Evolutionary conservation across 2,113 vertebrate species (phyloP), one percentile per base, ranked within the genome.

Genomic region (Myotis yumanensis): DNA sequence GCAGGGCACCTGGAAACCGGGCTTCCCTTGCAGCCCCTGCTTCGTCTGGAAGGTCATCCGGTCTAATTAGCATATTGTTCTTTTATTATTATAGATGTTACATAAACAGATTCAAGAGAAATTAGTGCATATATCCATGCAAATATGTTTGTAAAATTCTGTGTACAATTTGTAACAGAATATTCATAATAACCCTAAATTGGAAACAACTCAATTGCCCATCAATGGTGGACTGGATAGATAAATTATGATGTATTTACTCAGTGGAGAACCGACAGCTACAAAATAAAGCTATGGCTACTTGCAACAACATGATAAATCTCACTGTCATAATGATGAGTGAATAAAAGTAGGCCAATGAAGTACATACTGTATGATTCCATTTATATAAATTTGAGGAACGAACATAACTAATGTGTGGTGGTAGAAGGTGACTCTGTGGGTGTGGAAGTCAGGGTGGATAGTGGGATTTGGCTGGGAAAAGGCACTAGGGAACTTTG

Each of bases 81-180:
- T 59, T 59, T 59, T 59, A 62, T 62, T 62, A 68, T 46, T 37
- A 30, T 86, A 54, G 7, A 68, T 17, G 32, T 59, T 90, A 43
- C 40, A 32, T 64, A 79, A 86, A 72, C 62, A 48, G 10, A 62
- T 25, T 16, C 0, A 81, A 52, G 16, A 93, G 46, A 95, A 95
- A 89, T 35, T 5, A 40, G 4, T 76, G 3, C 11, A 43, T 75
- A 88, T 28, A 6, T 6, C 5, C 16, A 87, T 1, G 14, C 35
- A 54, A 86, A 35, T 11, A 6, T n/a, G 4, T 62, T 79, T 91
- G 20, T n/a, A 90, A 46, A 86, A 40, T 89, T 46, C 7, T 54
- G 51, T 89, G 30, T 48, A 12, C 3, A 40, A 40, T 86, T 62
- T 64, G 11, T 52, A 51, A 46, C 5, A 88, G 12, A 15, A 89